Evolutionary conservation across 2,888 invertebrate species (phyloP), one percentile per base, ranked within the genome.

Genomic region (Ormyrus pomaceus): DNA sequence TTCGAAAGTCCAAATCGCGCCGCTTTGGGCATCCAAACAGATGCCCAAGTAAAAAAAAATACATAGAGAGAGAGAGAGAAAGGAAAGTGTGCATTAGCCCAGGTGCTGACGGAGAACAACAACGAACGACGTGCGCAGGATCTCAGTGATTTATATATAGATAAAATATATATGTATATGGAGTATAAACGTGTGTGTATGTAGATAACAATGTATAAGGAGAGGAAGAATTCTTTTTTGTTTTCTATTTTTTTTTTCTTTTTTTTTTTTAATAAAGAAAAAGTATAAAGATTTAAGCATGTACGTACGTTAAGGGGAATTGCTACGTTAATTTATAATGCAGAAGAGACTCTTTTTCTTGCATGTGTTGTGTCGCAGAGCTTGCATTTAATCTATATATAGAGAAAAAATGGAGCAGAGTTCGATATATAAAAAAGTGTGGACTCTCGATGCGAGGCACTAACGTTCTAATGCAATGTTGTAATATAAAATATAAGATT

Each of bases 331-430:
- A 76, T 80, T 80, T 80, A 80, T 80, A 65, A 62, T 59, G 13
- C 13, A 59, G n/a, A 75, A 9, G 34, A 6, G 34, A 34, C 34
- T 34, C 4, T 34, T 34, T 34, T 34, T 34, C 34, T 61, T 79
- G 55, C 65, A 61, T 71, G 70, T 59, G 61, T 71, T 76, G 48
- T 68, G 71, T 66, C 66, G 76, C 61, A 68, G 72, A 76, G 76
- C 80, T 80, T 76, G 80, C 80, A 80, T 80, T 80, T 80, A 80
- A 75, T 61, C 73, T 73, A 73, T 71, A 73, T 62, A 77, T 56
- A 71, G 34, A 62, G 46, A 34, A 45, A 64, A 46, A 62, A 51
- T 9, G 59, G 58, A 45, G 46, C 59, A 71, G 68, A 70, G 79
- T 75, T 79, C 75, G 75, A 79, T 79, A 75, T 46, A n/a, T 73